Conservation (phyloP, 2,888 invertebrate species). For the Sisyra terminalis region DNA sequence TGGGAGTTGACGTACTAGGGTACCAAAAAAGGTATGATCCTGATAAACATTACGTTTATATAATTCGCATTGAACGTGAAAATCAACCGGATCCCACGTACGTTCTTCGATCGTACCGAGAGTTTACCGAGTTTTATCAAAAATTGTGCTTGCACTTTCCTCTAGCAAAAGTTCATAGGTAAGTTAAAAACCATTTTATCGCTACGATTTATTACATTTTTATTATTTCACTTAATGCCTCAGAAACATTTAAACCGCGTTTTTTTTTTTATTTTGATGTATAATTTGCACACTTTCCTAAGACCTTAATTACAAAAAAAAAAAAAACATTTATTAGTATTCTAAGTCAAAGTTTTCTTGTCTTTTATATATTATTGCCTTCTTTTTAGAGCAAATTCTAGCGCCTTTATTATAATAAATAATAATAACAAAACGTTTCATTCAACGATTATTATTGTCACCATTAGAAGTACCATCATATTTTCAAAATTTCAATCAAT, state of each 20-base stretch:
- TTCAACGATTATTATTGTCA: no score
- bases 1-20: constrained; percentile 67
- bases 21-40: constrained; percentile 93
- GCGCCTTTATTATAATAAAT: no score
- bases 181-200: constrained; percentile 18
- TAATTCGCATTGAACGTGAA: constrained; percentile 66
- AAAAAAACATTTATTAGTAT: no score
- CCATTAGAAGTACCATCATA: no score
- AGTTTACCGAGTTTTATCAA: constrained; percentile 92
- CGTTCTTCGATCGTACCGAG: constrained; percentile 88
- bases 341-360: no score
- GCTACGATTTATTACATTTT: constrained; percentile 4
- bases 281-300: background rate
- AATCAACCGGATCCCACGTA: constrained; percentile 74
- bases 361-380: no score
- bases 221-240: constrained; percentile 9
- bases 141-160: constrained; percentile 88
- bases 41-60: constrained; percentile 94
- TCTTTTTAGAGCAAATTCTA: no score
- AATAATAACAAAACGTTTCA: no score
- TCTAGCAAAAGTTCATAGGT: constrained; percentile 80
- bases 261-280: background rate
- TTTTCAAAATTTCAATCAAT: no score
- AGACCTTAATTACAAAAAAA: no score
- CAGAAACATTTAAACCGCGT: constrained; percentile 17